Evolutionary conservation across 2,797 vertebrate species (phyloP).

Genomic region (Muraenolepis orangiensis): DNA sequence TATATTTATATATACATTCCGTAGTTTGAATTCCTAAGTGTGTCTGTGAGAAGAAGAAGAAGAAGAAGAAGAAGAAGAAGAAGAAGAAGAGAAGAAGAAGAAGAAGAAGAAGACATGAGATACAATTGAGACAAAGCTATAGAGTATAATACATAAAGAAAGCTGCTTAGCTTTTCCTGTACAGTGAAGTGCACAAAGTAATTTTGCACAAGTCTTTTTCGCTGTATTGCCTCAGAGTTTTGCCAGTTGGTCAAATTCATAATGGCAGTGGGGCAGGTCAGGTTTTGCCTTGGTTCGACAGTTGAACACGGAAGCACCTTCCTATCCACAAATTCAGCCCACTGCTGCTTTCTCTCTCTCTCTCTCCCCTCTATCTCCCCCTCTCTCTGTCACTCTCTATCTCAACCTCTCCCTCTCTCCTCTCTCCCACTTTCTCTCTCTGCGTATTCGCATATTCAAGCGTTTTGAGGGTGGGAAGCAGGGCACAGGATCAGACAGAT

Average conservation of each 20-base stretch:
- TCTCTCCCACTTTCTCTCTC: not conserved
- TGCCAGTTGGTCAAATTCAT: constrained; percentile 59
- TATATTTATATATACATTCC: too few relatives aligned
- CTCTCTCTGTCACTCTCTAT: not conserved
- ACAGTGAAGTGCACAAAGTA: constrained; percentile 51
- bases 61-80: constrained; percentile 36
- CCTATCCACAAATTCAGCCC: constrained; percentile 19
- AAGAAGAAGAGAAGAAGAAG: constrained; percentile 38
- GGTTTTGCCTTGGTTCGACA: constrained; percentile 36
- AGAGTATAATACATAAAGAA: constrained; percentile 57
- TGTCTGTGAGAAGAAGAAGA: constrained; percentile 51
- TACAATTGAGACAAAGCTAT: constrained; percentile 12
- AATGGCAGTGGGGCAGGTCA: constrained; percentile 40
- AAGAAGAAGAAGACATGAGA: constrained; percentile 26
- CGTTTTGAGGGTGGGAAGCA: constrained; percentile 8
- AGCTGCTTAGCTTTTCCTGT: constrained; percentile 67
- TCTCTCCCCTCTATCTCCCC: not conserved
- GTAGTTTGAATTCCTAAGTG: constrained; percentile 45
- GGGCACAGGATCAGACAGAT: constrained; percentile 44
- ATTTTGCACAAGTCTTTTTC: constrained; percentile 71
- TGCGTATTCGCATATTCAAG: not conserved
- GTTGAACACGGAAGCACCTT: constrained; percentile 15
- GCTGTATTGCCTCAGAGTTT: constrained; percentile 54
- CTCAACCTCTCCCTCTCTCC: too few relatives aligned
- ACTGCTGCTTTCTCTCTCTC: constrained; percentile 39